These are phyloP conservation scores for Drosophila acutilabella DNA, from an alignment of 2,888 invertebrate genomes.

Conservation along the genomic window DNA sequence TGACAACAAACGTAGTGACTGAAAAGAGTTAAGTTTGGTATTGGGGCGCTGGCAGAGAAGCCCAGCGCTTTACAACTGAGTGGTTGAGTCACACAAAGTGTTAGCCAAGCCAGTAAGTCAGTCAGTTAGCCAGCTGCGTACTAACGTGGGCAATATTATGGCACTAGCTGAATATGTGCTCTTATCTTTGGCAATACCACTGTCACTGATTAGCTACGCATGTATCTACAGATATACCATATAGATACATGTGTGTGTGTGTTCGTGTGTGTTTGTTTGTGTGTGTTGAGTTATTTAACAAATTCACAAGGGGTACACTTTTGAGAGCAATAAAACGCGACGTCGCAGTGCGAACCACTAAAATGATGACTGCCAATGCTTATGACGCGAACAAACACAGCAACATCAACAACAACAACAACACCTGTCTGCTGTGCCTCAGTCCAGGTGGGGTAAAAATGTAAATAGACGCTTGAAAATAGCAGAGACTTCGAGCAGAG, in stretches of 20 bases:
- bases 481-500: slow-evolving; percentile 25
- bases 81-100: slow-evolving; percentile 65
- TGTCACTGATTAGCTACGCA: slow-evolving; percentile 66
- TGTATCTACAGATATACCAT: slow-evolving; percentile 26
- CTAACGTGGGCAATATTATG: slow-evolving; percentile 38
- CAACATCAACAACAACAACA: slow-evolving; percentile 48
- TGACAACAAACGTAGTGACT: slow-evolving; percentile 18
- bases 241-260: slow-evolving; percentile 8
- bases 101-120: slow-evolving; percentile 35
- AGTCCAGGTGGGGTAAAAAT: slow-evolving; percentile 75
- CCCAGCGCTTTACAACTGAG: slow-evolving; percentile 25
- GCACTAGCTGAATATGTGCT: slow-evolving; percentile 19
- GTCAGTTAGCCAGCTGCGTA: slow-evolving; percentile 34
- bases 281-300: slow-evolving; percentile 53
- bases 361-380: slow-evolving; percentile 39
- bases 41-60: slow-evolving; percentile 44
- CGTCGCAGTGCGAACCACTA: slow-evolving; percentile 10
- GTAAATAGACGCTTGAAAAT: slow-evolving; percentile 69
- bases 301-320: slow-evolving; percentile 36
- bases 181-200: slow-evolving; percentile 71
- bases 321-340: slow-evolving; percentile 29
- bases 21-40: slow-evolving; percentile 24
- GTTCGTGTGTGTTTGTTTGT: slow-evolving; percentile 6
- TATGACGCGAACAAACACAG: slow-evolving; percentile 17
- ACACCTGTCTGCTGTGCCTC: slow-evolving; percentile 68